Evolutionary conservation across 1,140 invertebrate genomes (phyloP).

Genomic region (Batillaria attramentaria): DNA sequence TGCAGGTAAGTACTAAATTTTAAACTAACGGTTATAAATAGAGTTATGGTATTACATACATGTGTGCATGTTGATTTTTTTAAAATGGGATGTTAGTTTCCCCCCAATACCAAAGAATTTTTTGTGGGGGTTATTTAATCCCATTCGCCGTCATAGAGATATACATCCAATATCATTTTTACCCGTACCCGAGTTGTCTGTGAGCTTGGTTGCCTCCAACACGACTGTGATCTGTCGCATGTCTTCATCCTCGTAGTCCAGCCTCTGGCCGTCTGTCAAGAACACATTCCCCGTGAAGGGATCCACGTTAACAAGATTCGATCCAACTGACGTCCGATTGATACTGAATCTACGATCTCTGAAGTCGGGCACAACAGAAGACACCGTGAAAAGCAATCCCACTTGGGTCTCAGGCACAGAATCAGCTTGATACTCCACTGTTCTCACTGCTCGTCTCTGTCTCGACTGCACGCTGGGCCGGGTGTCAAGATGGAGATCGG

Average conservation of each 20-base stretch:
- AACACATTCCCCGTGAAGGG: conserved; percentile 9
- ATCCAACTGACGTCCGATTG: neutral
- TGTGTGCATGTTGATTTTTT: too few relatives aligned
- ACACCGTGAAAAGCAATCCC: conserved; percentile 25
- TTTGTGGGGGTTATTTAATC: too few relatives aligned
- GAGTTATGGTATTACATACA: too few relatives aligned
- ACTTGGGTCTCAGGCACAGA: conserved; percentile 7
- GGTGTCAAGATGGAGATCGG: conserved; percentile 8
- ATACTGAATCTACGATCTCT: neutral
- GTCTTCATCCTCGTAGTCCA: conserved; percentile 26
- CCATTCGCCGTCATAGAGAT: neutral
- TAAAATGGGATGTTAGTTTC: too few relatives aligned
- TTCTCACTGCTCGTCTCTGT: conserved; percentile 27
- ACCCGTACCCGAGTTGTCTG: neutral
- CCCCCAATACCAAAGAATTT: too few relatives aligned
- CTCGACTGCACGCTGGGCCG: neutral
- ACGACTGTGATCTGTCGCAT: conserved; percentile 13
- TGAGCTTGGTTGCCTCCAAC: conserved; percentile 6
- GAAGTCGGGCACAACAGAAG: conserved; percentile 6
- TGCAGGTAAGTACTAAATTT: too few relatives aligned
- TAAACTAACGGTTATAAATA: too few relatives aligned
- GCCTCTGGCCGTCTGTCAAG: conserved; percentile 3
- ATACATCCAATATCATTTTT: neutral
- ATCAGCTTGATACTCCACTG: neutral
- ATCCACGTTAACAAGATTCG: conserved; percentile 16